phyloP scores from a whole-genome alignment of 2,888 invertebrate species.

The Zygothrica quintamaculata region DNA sequence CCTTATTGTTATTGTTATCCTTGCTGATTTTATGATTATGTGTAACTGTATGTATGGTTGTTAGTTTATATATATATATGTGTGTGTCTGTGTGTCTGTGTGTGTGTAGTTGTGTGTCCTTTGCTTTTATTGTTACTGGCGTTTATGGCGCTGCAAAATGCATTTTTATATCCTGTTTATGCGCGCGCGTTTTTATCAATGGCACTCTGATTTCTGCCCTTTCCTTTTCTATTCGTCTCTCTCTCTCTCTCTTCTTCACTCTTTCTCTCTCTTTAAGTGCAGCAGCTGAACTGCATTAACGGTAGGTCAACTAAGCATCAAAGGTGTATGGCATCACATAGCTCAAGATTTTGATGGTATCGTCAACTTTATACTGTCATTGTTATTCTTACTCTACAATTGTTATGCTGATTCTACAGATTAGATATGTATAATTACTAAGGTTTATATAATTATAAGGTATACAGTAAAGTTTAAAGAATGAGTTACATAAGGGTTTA shows the following conservation, averaged over 20 bases:
- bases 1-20: conserved; percentile 69
- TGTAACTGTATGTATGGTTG: conserved; percentile 23
- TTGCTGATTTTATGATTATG: conserved; percentile 70
- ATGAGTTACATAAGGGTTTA: no score
- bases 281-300: conserved; percentile 46
- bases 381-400: conserved; percentile 15
- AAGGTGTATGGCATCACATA: conserved; percentile 27
- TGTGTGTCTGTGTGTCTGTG: conserved; percentile 23
- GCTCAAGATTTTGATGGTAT: conserved; percentile 31
- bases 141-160: conserved; percentile 70
- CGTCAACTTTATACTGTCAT: conserved; percentile 34
- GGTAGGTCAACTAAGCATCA: conserved; percentile 15
- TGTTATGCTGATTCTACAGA: conserved; percentile 1
- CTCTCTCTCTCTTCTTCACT: neutral
- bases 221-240: conserved; percentile 1
- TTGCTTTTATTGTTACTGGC: conserved; percentile 49
- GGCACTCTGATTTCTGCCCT: conserved; percentile 57
- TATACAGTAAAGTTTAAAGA: neutral
- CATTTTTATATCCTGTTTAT: conserved; percentile 81
- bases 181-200: conserved; percentile 65
- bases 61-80: conserved; percentile 20
- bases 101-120: conserved; percentile 27
- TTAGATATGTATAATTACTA: conserved; percentile 9
- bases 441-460: neutral
- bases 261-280: conserved; percentile 6